phyloP scores from a whole-genome alignment of 2,113 vertebrate species.

The Aegotheles bennettii region DNA sequence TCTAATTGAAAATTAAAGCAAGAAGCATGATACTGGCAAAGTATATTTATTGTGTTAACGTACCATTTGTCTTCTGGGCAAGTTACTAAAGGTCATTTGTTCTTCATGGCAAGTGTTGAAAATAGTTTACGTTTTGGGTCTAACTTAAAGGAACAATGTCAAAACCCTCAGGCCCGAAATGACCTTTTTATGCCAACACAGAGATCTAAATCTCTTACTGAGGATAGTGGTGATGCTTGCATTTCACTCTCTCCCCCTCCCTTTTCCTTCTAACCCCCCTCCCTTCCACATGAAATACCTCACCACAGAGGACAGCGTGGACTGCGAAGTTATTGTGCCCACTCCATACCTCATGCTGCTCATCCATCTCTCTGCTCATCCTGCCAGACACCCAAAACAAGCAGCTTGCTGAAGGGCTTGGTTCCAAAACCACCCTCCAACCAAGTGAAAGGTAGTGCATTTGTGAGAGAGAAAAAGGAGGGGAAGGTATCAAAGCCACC shows the following conservation, averaged over 20 bases:
- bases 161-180: conserved; percentile 69
- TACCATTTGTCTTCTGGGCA: conserved; percentile 75
- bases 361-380: neutral
- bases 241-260: conserved; percentile 32
- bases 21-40: conserved; percentile 38
- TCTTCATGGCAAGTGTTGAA: conserved; percentile 81
- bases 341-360: neutral
- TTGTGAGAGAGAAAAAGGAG: neutral
- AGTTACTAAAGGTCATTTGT: conserved; percentile 82
- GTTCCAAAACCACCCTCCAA: neutral
- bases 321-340: neutral
- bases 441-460: neutral
- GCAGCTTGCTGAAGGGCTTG: neutral
- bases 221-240: conserved; percentile 58
- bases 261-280: neutral
- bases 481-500: neutral
- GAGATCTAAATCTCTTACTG: conserved; percentile 70
- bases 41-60: conserved; percentile 74
- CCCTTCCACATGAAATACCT: conserved; percentile 15
- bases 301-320: neutral
- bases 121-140: conserved; percentile 77
- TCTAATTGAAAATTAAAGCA: conserved; percentile 65
- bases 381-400: neutral
- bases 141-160: conserved; percentile 82
- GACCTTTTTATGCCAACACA: conserved; percentile 74